Conservation (phyloP, 2,888 invertebrate genomes). For the Rotaria socialis region DNA sequence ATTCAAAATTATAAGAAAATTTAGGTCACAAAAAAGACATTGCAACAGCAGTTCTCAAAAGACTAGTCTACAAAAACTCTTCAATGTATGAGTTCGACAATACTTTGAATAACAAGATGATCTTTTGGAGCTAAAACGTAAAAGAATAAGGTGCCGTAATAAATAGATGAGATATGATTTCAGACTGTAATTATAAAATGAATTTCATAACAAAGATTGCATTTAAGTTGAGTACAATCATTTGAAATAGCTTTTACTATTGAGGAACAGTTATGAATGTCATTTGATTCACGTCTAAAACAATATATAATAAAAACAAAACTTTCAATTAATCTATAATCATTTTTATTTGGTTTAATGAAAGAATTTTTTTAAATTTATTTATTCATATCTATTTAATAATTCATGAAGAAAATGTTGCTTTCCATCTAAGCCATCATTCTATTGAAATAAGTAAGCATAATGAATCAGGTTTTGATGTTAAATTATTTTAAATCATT, state of each 20-base stretch:
- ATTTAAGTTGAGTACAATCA: conserved; percentile 77
- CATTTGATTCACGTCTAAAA: neutral
- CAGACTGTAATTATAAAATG: conserved; percentile 71
- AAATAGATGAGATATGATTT: too few relatives aligned
- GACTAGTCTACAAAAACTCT: too few relatives aligned
- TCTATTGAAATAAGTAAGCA: neutral
- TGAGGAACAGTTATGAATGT: neutral
- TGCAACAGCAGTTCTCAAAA: too few relatives aligned
- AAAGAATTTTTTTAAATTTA: neutral
- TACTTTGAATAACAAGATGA: too few relatives aligned
- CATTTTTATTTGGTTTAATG: neutral
- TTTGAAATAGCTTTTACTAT: conserved; percentile 58
- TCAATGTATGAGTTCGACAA: too few relatives aligned
- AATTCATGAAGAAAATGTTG: neutral
- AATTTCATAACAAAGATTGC: conserved; percentile 65
- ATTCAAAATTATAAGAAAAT: too few relatives aligned
- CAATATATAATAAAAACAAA: neutral
- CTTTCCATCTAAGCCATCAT: neutral
- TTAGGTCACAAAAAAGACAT: too few relatives aligned
- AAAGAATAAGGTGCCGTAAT: too few relatives aligned
- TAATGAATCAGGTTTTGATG: neutral
- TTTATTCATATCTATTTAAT: neutral
- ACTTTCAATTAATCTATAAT: neutral
- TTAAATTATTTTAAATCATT: neutral
- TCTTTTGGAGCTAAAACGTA: too few relatives aligned